Evolutionary conservation across 2,797 vertebrate species (phyloP), one percentile per base, ranked within the genome.

Genomic region (Pseudomugil gertrudae): DNA sequence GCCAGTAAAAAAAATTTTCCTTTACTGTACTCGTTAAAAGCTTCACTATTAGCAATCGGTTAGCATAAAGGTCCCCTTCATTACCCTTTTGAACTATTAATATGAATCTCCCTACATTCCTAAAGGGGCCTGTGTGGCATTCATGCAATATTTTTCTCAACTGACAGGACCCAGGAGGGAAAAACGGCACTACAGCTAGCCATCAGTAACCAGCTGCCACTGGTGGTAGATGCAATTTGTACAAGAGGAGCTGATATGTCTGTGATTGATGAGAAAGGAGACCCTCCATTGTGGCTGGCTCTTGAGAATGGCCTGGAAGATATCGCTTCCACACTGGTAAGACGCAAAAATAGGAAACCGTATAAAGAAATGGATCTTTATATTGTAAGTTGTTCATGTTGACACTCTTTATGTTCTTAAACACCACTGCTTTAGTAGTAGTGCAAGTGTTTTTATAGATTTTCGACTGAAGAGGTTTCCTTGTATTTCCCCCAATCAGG

Each of bases 181-280:
- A 94, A 98, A 92, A 98, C 97, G 0, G 96, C 97, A 23, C 93
- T 99, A 4, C 97, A 99, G 89, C 73, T 99, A 75, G 98, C 97
- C 72, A 99, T 99, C 86, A 96, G 93, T 77, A 96, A 98, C 89
- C 95, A 99, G 90, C 95, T 99, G 59, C 98, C 98, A 0, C 93
- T 99, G 0, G 98, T 99, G 60, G 97, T 99, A 15, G 98, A 99
- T 57, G 98, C 98, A 15, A 96, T 99, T 78, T 99, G 98, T 86
- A 99, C 97, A 30, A 92, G 98, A 57, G 98, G 98, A 74, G 97
- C 97, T 0, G 98, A 99, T 79, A 99, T 98, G 97, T 96, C 97
- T 0, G 95, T 99, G 77, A 94, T 94, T 0, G 94, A 99, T 38
- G 97, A 99, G 72, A 96, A 94, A 66, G 98, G 98, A 21, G 93